phyloP scores from a whole-genome alignment of 2,888 invertebrate species.

The Eumacrocentrus americanus region DNA sequence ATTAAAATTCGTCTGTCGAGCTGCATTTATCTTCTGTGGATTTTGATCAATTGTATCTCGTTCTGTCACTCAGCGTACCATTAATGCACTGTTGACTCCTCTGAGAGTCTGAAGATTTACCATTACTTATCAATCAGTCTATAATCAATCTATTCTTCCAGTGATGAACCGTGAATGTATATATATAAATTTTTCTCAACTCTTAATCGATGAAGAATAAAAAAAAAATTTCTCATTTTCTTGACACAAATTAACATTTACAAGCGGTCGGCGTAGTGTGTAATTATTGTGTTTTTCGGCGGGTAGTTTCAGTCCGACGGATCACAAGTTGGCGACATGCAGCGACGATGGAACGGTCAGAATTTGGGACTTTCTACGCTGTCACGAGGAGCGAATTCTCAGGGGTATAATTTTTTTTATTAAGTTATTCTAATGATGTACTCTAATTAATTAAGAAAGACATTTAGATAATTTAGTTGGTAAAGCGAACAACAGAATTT shows the following conservation, averaged over 20 bases:
- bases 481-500: neutral
- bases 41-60: neutral
- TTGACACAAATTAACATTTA: constrained; percentile 4
- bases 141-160: neutral
- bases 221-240: neutral
- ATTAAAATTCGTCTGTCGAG: constrained; percentile 8
- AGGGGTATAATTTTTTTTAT: constrained; percentile 66
- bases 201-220: constrained; percentile 8
- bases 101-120: neutral
- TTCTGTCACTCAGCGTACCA: constrained; percentile 7
- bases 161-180: neutral
- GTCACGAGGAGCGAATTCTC: constrained; percentile 93
- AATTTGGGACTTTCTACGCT: constrained; percentile 98
- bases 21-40: neutral
- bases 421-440: constrained; percentile 17
- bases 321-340: constrained; percentile 98
- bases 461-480: constrained; percentile 2
- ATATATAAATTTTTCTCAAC: neutral
- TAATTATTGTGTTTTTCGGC: constrained; percentile 45
- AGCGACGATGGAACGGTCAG: constrained; percentile 99
- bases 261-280: constrained; percentile 29
- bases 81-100: constrained; percentile 7
- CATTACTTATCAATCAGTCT: neutral
- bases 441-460: constrained; percentile 8
- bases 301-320: constrained; percentile 96